Percentiles rank a stretch among this genome's conserved stretches.
These are phyloP conservation scores for Anadara kagoshimensis DNA, from an alignment of 1,140 invertebrate species.

Conservation along the genomic window DNA sequence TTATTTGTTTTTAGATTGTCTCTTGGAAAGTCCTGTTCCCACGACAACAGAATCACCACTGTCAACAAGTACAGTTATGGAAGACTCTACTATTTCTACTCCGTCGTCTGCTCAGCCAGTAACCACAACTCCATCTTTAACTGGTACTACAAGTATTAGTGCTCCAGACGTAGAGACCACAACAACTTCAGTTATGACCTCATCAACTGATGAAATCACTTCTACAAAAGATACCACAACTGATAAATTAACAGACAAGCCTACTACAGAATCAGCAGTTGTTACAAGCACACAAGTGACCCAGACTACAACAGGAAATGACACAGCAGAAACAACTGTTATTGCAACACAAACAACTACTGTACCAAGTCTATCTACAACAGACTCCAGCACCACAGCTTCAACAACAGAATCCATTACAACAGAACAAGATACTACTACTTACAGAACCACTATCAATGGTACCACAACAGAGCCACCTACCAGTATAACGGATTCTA, in stretches of 20 bases:
- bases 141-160: background rate
- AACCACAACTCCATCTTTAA: background rate
- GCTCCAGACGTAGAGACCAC: background rate
- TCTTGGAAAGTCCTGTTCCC: background rate
- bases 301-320: background rate
- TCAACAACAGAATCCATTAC: background rate
- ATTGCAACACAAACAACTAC: background rate
- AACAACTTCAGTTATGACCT: background rate
- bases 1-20: no score
- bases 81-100: background rate
- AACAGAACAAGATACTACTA: background rate
- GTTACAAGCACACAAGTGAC: background rate
- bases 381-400: no score
- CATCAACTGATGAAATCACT: background rate
- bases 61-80: background rate
- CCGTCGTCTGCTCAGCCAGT: background rate
- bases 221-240: background rate
- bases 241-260: background rate
- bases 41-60: background rate
- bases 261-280: background rate
- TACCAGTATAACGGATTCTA: background rate
- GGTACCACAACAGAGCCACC: background rate
- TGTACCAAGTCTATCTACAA: no score
- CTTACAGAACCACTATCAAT: background rate
- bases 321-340: background rate